These are phyloP conservation scores for Hydractinia echinata DNA, from an alignment of 30 jellyfish, hydroid and myxozoan genomes.

Conservation along the genomic window DNA sequence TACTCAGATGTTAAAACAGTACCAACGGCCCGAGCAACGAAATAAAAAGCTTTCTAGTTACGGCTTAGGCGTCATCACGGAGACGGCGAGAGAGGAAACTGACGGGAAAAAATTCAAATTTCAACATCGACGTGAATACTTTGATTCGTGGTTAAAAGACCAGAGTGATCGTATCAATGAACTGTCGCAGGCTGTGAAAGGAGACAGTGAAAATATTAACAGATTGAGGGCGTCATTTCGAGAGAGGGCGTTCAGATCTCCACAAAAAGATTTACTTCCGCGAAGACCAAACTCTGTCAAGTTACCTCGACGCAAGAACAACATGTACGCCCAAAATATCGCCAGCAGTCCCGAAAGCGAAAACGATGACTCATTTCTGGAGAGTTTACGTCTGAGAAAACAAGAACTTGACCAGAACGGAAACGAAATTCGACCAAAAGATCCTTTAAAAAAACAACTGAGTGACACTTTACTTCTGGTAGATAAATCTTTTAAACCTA, in stretches of 20 bases:
- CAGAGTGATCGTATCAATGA: slow-evolving; percentile 66
- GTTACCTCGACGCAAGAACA: slow-evolving; percentile 26
- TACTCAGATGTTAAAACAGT: slow-evolving; percentile 18
- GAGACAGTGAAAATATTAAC: slow-evolving; percentile 47
- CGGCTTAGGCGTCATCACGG: slow-evolving; percentile 18
- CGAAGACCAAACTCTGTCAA: slow-evolving; percentile 9
- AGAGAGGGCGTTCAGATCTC: slow-evolving; percentile 10
- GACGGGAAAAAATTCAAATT: neutral
- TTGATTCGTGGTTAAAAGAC: slow-evolving; percentile 70
- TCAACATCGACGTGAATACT: slow-evolving; percentile 42
- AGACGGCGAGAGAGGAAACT: slow-evolving; percentile 7
- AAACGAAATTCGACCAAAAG: neutral
- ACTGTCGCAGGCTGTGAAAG: slow-evolving; percentile 69
- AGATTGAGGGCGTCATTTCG: slow-evolving; percentile 20
- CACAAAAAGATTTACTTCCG: slow-evolving; percentile 13
- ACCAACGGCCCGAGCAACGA: neutral
- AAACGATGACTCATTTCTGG: neutral
- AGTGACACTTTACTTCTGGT: slow-evolving; percentile 21
- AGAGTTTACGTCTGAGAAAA: neutral
- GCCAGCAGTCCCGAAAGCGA: slow-evolving; percentile 9
- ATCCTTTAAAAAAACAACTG: slow-evolving; percentile 26
- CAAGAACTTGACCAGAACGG: slow-evolving; percentile 14
- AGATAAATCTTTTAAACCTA: slow-evolving; percentile 8
- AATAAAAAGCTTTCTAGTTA: slow-evolving; percentile 3
- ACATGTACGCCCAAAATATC: neutral